A percentile compares a stretch with the other conserved stretches of the same genome.
Conservation (phyloP, 2,797 vertebrate species). For the Chaetodon trifasciatus region DNA sequence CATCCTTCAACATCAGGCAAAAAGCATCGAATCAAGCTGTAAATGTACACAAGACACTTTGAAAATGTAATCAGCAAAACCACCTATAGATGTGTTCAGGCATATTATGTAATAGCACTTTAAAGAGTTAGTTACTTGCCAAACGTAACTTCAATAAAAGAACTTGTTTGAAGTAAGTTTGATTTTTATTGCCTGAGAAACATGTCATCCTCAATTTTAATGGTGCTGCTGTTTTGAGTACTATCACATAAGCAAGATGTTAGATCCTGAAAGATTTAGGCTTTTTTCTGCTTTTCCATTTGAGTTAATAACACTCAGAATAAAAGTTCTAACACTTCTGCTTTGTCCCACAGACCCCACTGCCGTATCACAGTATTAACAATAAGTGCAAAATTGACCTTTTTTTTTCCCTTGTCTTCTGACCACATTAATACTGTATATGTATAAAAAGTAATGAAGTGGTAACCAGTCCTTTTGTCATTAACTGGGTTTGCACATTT, state of each 20-base stretch:
- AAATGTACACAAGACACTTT: not conserved
- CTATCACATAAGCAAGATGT: not conserved
- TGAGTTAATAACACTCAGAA: not conserved
- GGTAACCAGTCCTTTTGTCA: not conserved
- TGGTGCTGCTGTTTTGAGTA: not conserved
- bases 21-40: not conserved
- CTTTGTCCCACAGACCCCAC: not conserved
- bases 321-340: not conserved
- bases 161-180: not conserved
- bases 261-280: not conserved
- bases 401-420: not conserved
- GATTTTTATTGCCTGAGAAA: not conserved
- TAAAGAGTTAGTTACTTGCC: not conserved
- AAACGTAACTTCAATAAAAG: not conserved
- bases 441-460: not conserved
- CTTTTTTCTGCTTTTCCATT: not conserved
- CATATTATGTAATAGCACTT: too few species aligned
- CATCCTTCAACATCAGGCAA: slow-evolving; percentile 15
- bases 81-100: not conserved
- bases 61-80: slow-evolving; percentile 4
- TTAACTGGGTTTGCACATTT: not conserved
- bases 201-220: not conserved
- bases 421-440: not conserved
- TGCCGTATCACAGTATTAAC: not conserved
- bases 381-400: not conserved